phyloP scores from a whole-genome alignment of 2,113 vertebrate species.

The Mola mola region DNA sequence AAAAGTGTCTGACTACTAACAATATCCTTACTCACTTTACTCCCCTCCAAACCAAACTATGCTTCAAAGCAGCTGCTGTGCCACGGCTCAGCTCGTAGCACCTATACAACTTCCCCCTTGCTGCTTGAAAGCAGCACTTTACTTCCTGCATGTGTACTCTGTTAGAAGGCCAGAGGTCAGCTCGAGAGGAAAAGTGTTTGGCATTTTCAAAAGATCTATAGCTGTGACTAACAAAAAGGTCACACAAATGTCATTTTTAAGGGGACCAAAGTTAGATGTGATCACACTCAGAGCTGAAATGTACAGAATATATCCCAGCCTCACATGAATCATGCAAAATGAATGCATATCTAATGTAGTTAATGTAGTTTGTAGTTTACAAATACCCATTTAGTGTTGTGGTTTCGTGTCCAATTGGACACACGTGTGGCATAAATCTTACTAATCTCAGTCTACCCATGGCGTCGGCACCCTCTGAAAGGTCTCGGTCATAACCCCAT shows the following conservation, averaged over 20 bases:
- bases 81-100: conserved; percentile 24
- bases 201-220: conserved; percentile 34
- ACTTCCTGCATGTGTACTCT: conserved; percentile 32
- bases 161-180: conserved; percentile 54
- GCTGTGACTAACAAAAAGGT: conserved; percentile 28
- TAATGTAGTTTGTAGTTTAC: conserved; percentile 17
- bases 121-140: conserved; percentile 51
- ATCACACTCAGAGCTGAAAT: neutral
- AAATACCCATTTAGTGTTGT: neutral
- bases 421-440: conserved; percentile 28
- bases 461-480: conserved; percentile 39
- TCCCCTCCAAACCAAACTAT: conserved; percentile 4
- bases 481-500: conserved; percentile 63
- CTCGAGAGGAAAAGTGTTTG: conserved; percentile 46
- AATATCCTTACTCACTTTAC: neutral
- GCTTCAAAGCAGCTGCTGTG: conserved; percentile 31
- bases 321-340: conserved; percentile 31
- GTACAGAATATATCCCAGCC: neutral
- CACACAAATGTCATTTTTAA: neutral
- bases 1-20: too few relatives aligned
- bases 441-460: conserved; percentile 46
- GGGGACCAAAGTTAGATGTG: neutral
- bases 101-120: conserved; percentile 19
- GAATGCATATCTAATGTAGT: conserved; percentile 33
- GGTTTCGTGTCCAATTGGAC: conserved; percentile 10